Base-by-base conservation (phyloP, 2,797 vertebrate genomes). In the Phataginus tricuspis region DNA sequence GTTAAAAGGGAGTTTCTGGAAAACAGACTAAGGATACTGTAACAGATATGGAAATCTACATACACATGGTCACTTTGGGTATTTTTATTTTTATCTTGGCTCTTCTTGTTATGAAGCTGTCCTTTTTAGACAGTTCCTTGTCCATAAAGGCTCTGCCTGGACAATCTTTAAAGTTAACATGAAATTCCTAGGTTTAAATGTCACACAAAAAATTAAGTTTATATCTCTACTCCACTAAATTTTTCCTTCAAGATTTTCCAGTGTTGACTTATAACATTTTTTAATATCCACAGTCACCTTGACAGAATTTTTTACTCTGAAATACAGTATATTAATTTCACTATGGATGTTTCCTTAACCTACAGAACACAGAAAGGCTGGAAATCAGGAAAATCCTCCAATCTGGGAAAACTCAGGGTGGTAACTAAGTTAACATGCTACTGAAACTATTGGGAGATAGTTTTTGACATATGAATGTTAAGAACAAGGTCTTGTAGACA, bases 361-460 rank as follows among this genome's bases (percentile, higher is more conserved):
- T 21, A 85, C 42, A 93, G 74, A 75, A 94, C 21, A 94, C 3
- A 82, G 78, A 88, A 84, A 96, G 31, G 18, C 31, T 97, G 80
- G 42, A 93, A 51, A 96, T 95, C 37, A 23, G 21, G 5, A 66
- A 79, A 96, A 90, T 90, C 94, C 55, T 78, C 75, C 4, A 9
- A 31, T 93, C 63, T 96, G 86, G 51, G 91, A 96, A 91, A 95
- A 98, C 98, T 99, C 99, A 98, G 98, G 98, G 98, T 98, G 98
- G 98, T 98, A 98, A 98, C 98, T 98, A 99, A 98, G 98, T 99
- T 98, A 99, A 98, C 97, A 98, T 98, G 98, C 99, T 99, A 98
- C 98, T 99, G 98, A 99, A 99, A 99, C 98, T 98, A 95, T 95
- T 98, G 97, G 96, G 98, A 99, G 97, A 98, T 98, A 98, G 98